Evolutionary conservation across 1,140 invertebrate species (phyloP), one percentile per base, ranked within the genome.

Genomic region (Chelonus insularis): DNA sequence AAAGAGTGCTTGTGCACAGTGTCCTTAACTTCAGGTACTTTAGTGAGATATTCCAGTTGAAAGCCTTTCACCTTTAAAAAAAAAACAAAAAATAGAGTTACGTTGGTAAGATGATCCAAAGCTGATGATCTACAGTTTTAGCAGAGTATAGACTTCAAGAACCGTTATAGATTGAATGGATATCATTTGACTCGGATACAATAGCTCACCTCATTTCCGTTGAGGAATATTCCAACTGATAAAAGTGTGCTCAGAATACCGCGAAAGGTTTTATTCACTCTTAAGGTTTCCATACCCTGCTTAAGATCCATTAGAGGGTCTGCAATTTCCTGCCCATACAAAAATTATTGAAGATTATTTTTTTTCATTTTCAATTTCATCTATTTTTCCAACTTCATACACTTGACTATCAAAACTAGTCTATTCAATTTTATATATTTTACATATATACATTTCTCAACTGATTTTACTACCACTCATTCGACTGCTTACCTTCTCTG

Each of bases 21-120:
- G 79, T 99, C 97, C 84, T 99, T 99, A 1, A 99, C 96, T 86
- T 99, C 98, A 68, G 97, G 95, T 67, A 98, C 94, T 86, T 98
- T 98, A 43, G 94, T 86, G 66, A 99, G 83, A 80, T 99, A 99
- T 71, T 99, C 97, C 66, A 99, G 88, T 78, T 97, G 94, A 82
- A 99, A 99, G 21, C 96, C 98, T 85, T 96, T 96, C 9, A 94
- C 92, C 86, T 89, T 14, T 50, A 20, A 20, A 45, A 55, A 23
- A 36, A 36, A 37, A 25, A 25, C 8, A 20, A 9, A 36, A 18
- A 29, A 25, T 23, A 32, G 39, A 29, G 7, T 5, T 16, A 21
- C 39, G 29, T 11, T 23, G 43, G 43, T 34, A 47, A 48, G 14
- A 32, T 36, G 29, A 11, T 21, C 23, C 20, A 29, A 59, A 34